phyloP scores from a whole-genome alignment of 1,140 invertebrate species.

The Drosophila ercepeae region DNA sequence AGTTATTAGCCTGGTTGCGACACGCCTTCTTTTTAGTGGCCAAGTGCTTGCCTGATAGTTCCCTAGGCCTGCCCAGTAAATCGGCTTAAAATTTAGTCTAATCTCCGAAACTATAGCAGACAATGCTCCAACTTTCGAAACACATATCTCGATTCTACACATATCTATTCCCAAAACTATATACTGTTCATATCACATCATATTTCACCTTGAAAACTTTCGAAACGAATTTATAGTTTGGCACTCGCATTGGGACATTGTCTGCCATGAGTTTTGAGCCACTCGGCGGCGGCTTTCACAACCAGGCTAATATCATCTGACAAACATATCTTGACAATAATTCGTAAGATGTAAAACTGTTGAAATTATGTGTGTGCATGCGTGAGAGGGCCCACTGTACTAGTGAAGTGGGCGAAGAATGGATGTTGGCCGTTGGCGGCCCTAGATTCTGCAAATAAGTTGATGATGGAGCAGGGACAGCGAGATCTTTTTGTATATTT shows the following conservation, averaged over 20 bases:
- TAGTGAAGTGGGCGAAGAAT: conserved; percentile 11
- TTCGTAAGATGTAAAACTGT: conserved; percentile 77
- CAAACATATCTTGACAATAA: conserved; percentile 83
- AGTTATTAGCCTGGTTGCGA: conserved; percentile 70
- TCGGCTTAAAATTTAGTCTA: conserved; percentile 4
- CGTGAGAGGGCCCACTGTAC: conserved; percentile 36
- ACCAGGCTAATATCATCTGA: conserved; percentile 83
- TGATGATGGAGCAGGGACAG: not conserved
- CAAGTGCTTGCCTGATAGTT: conserved; percentile 72
- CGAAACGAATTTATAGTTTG: conserved; percentile 69
- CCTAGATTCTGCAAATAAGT: conserved; percentile 16
- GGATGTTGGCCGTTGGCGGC: conserved; percentile 21
- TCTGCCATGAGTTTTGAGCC: conserved; percentile 21
- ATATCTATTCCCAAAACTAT: conserved; percentile 41
- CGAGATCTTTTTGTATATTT: conserved; percentile 64
- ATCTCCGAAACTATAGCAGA: conserved; percentile 22
- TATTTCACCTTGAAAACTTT: not conserved
- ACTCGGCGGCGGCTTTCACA: conserved; percentile 36
- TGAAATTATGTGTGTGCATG: conserved; percentile 60
- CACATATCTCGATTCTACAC: conserved; percentile 42
- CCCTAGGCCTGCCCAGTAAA: conserved; percentile 26
- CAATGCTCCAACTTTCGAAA: not conserved
- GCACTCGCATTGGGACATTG: not conserved
- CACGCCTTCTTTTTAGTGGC: conserved; percentile 23
- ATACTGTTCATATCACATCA: not conserved